Conservation (phyloP, 1,140 invertebrate species). For the Macrostomum lignano region DNA sequence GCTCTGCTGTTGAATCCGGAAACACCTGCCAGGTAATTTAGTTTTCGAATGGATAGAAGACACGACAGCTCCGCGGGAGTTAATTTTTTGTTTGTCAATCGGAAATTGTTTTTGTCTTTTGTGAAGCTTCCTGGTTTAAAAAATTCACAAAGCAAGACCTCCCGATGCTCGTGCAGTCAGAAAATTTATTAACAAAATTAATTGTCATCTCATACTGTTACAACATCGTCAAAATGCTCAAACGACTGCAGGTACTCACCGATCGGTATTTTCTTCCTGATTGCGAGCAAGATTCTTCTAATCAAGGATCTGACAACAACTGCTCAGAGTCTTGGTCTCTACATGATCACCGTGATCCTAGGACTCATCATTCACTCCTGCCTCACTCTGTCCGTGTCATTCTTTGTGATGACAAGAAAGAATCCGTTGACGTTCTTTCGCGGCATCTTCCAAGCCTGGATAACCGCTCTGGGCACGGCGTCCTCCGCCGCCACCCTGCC, state of each 20-base stretch:
- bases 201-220: no score
- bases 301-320: constrained; percentile 50
- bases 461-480: constrained; percentile 33
- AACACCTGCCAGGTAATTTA: no score
- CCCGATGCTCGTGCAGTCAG: no score
- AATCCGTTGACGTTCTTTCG: constrained; percentile 34
- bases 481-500: constrained; percentile 59
- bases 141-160: no score
- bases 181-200: no score
- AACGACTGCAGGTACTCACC: constrained; percentile 69
- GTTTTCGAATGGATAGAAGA: no score
- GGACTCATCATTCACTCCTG: constrained; percentile 66
- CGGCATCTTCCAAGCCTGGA: constrained; percentile 35
- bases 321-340: constrained; percentile 54
- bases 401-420: constrained; percentile 30
- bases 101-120: no score
- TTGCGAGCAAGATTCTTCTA: constrained; percentile 57
- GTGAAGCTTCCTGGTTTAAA: no score
- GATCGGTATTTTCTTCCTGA: constrained; percentile 59
- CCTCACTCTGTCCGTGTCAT: constrained; percentile 45
- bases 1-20: no score
- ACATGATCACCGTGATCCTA: constrained; percentile 58
- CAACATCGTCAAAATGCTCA: no score
- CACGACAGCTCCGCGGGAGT: no score
- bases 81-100: no score